Evolutionary conservation across 1,140 invertebrate species (phyloP), one percentile per base, ranked within the genome.

Genomic region (Nylanderia fulva): DNA sequence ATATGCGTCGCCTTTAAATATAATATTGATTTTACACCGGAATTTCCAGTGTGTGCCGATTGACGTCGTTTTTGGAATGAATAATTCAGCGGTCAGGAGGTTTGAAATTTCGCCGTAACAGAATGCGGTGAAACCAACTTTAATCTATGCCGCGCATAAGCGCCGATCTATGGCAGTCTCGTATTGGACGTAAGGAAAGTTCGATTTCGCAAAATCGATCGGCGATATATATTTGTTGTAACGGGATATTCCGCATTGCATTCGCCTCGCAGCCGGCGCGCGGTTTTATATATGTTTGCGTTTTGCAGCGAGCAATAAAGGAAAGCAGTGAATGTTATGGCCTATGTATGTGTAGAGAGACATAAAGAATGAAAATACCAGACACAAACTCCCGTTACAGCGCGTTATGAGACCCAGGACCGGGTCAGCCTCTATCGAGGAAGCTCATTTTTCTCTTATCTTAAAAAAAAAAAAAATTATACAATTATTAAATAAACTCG

Each of bases 271-370:
- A 36, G 27, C 21, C 76, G 45, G 39, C 15, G 39, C 15, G 64
- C 36, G 52, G 8, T 82, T 72, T 82, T 82, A 72, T n/a, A n/a
- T n/a, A n/a, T n/a, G n/a, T 54, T 33, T 56, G 56, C 13, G 13
- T 29, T 52, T 71, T 39, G 9, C 29, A 9, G 45, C 66, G 21
- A 58, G 52, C 39, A 45, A 72, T 72, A 82, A 82, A 72, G n/a
- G 77, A 27, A 29, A 63, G n/a, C 66, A 58, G 36, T n/a, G n/a
- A n/a, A n/a, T n/a, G n/a, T 71, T 82, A 56, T 42, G 77, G 77
- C 52, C 66, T 71, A 72, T 71, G 45, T 39, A 61, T 21, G 29
- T 45, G 24, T 45, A 69, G 48, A 69, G 48, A 58, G 27, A 42
- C 21, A 56, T 39, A n/a, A 56, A 4, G 13, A 42, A 58, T 13